These are phyloP conservation scores for Drosophila dunni DNA, from an alignment of 1,140 invertebrate species.

Conservation along the genomic window DNA sequence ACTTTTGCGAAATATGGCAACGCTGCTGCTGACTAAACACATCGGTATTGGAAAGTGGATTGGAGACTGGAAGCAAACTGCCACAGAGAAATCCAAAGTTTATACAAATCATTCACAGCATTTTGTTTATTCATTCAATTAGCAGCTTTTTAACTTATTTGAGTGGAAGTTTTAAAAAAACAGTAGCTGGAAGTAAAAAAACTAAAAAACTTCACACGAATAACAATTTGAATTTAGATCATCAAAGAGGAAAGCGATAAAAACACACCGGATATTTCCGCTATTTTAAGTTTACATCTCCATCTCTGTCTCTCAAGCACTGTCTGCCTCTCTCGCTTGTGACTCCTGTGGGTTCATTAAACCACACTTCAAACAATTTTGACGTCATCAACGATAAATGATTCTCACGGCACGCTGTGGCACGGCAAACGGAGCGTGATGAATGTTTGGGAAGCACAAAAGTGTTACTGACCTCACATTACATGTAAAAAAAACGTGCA, in stretches of 20 bases:
- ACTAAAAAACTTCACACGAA: conserved; percentile 25
- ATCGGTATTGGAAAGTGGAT: not conserved
- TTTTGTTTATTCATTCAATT: not conserved
- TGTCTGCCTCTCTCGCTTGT: not conserved
- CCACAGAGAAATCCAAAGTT: not conserved
- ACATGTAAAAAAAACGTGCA: conserved; percentile 78
- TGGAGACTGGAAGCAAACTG: not conserved
- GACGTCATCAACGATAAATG: conserved; percentile 71
- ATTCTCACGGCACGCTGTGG: conserved; percentile 48
- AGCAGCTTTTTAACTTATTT: conserved; percentile 18
- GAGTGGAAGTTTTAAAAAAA: not conserved
- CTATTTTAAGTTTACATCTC: not conserved
- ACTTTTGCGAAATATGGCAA: conserved; percentile 11
- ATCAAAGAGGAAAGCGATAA: conserved; percentile 11
- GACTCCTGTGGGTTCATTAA: conserved; percentile 62
- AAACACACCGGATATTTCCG: conserved; percentile 22
- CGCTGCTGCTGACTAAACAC: not conserved
- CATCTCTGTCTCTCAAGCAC: not conserved
- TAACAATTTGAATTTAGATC: conserved; percentile 20
- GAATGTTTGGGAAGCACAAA: conserved; percentile 74
- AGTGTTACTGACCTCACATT: conserved; percentile 82
- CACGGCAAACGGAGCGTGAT: conserved; percentile 67
- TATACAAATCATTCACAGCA: conserved; percentile 6
- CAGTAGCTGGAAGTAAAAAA: not conserved
- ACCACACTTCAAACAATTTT: conserved; percentile 45